A percentile compares a stretch with the other conserved stretches of the same genome.
Evolutionary conservation across 2,888 invertebrate genomes (phyloP).

Genomic region (Oconnorella tubifera): DNA sequence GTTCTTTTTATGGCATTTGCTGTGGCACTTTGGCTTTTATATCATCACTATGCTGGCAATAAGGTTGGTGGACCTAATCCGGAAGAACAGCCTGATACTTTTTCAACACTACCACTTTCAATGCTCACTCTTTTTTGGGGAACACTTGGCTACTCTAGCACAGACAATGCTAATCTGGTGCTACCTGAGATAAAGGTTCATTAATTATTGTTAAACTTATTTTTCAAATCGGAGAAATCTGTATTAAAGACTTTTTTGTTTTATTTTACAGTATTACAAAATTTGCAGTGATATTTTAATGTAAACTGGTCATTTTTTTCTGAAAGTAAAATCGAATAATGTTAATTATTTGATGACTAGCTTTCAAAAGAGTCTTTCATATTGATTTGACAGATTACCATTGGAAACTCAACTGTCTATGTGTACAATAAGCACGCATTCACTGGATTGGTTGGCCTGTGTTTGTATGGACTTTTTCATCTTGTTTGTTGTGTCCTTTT

Average conservation of each 20-base stretch:
- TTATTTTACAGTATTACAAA: too few relatives aligned
- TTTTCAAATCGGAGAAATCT: too few relatives aligned
- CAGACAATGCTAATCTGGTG: slow-evolving; percentile 66
- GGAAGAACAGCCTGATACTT: slow-evolving; percentile 17
- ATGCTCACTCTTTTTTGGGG: slow-evolving; percentile 70
- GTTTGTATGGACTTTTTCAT: slow-evolving; percentile 31
- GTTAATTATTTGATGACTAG: too few relatives aligned
- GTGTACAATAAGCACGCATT: slow-evolving; percentile 30
- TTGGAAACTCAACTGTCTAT: slow-evolving; percentile 17
- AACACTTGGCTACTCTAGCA: slow-evolving; percentile 65
- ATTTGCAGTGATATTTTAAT: too few relatives aligned
- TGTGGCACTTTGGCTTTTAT: slow-evolving; percentile 64
- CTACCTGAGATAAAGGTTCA: slow-evolving; percentile 47
- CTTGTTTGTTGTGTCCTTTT: slow-evolving; percentile 34
- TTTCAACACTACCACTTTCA: slow-evolving; percentile 39
- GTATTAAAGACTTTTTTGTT: too few relatives aligned
- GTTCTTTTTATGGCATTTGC: slow-evolving; percentile 65
- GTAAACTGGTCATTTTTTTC: too few relatives aligned
- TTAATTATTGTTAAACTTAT: too few relatives aligned
- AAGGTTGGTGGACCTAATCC: slow-evolving; percentile 61
- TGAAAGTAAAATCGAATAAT: too few relatives aligned
- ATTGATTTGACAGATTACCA: neutral
- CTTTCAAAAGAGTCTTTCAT: too few relatives aligned
- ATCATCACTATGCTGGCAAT: slow-evolving; percentile 68
- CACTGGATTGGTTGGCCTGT: slow-evolving; percentile 32